phyloP scores from a whole-genome alignment of 2,888 invertebrate genomes.

The Caenorhabditis sp. region DNA sequence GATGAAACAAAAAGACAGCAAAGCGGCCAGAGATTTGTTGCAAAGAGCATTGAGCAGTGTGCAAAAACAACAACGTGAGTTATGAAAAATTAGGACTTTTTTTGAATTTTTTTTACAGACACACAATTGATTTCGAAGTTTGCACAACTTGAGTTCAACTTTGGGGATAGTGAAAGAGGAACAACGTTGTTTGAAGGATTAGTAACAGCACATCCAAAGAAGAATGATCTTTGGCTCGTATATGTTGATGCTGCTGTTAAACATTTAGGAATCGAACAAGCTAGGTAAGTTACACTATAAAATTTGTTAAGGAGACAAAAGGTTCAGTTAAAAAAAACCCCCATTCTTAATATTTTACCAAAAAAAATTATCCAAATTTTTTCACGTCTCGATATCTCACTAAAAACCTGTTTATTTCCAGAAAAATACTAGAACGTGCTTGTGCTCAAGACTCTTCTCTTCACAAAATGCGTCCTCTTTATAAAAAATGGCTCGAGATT shows the following conservation, averaged over 20 bases:
- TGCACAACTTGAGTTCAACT: slow-evolving; percentile 83
- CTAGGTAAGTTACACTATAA: slow-evolving; percentile 76
- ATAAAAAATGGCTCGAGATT: slow-evolving; percentile 85
- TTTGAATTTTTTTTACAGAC: slow-evolving; percentile 76
- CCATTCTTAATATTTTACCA: not conserved
- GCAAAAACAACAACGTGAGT: slow-evolving; percentile 72
- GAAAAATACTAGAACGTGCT: slow-evolving; percentile 83
- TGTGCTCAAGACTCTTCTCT: slow-evolving; percentile 74
- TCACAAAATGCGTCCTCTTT: slow-evolving; percentile 85
- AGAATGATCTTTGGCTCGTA: slow-evolving; percentile 86
- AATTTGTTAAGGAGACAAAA: not conserved
- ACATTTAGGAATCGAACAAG: slow-evolving; percentile 78
- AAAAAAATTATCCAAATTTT: not conserved
- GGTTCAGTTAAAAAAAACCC: not conserved
- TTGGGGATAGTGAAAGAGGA: slow-evolving; percentile 82
- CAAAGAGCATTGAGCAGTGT: slow-evolving; percentile 81
- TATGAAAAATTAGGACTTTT: not conserved
- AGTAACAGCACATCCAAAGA: slow-evolving; percentile 79
- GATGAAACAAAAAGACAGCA: slow-evolving; percentile 79
- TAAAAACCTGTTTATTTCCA: slow-evolving; percentile 74
- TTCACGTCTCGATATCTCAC: not conserved
- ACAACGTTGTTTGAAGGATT: slow-evolving; percentile 86
- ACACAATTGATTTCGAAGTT: slow-evolving; percentile 84
- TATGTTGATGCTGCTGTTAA: slow-evolving; percentile 88
- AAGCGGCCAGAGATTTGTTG: slow-evolving; percentile 84